Percentiles rank a stretch among this genome's conserved stretches.
Evolutionary conservation across 2,797 vertebrate species (phyloP).

Genomic region (Coregonus sp.): DNA sequence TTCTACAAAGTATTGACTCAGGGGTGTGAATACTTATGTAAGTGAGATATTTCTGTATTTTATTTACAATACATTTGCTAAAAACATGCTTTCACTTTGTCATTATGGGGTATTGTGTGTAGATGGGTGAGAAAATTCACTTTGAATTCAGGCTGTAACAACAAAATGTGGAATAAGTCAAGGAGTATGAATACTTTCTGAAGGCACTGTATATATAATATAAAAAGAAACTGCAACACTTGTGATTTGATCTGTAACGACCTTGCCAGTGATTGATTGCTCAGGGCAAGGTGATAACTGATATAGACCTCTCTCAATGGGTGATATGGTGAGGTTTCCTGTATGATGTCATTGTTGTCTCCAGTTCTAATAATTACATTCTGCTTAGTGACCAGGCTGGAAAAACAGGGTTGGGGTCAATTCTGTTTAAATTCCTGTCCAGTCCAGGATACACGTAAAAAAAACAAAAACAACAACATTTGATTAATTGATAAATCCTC

Average conservation of each 20-base stretch:
- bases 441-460: conserved; percentile 43
- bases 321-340: conserved; percentile 13
- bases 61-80: too few species aligned
- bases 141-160: too few species aligned
- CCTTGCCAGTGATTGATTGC: conserved; percentile 29
- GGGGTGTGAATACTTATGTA: too few species aligned
- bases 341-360: conserved; percentile 33
- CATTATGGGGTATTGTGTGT: too few species aligned
- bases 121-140: too few species aligned
- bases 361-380: conserved; percentile 53
- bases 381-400: conserved; percentile 38
- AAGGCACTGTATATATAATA: conserved; percentile 30
- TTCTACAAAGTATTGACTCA: too few species aligned
- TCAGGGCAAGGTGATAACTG: not conserved
- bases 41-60: too few species aligned
- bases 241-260: conserved; percentile 41
- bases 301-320: conserved; percentile 1
- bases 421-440: conserved; percentile 29
- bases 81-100: too few species aligned
- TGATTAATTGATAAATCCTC: not conserved
- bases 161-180: too few species aligned
- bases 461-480: too few species aligned
- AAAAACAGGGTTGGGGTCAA: conserved; percentile 35
- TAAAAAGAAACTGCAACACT: conserved; percentile 37
- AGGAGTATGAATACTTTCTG: too few species aligned